Evolutionary conservation across 1,140 invertebrate species (phyloP), one percentile per base, ranked within the genome.

Genomic region (Bursaphelenchus mucronatus): DNA sequence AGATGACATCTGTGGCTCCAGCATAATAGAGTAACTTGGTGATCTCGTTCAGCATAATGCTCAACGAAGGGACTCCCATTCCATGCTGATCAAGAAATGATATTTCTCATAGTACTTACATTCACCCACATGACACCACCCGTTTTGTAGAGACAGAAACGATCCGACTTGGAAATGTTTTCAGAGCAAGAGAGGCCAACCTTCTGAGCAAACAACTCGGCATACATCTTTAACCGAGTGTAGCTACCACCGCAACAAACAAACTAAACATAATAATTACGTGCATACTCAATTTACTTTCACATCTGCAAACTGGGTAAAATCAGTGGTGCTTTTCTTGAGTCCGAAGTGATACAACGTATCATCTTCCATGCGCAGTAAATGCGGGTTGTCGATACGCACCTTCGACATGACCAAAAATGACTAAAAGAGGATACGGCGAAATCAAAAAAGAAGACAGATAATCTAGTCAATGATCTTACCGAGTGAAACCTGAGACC

Each of bases 241-340:
- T 91, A 90, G 13, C 92, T 95, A 9, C 94, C 95, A 53, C 94
- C 94, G 89, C 96, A 93, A 83, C 93, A 97, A 9, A 97, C 91
- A 83, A 96, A 97, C 92, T 95, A 83, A 61, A 83, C 79, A 68
- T 43, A 85, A 15, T 44, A 39, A 11, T 11, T 40, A 19, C 19
- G 11, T 0, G 5, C 8, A 9, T 40, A 17, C 30, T 39, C 52
- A 67, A 66, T 56, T 10, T 17, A 75, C 73, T 58, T 75, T 74
- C 43, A 76, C 65, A 55, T 76, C 72, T 0, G 56, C 46, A 62
- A 76, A 74, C 19, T 44, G 21, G 17, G 17, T 15, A 46, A 76
- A 67, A 55, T 74, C 46, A 15, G 50, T 55, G 43, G 63, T 44
- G 40, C 44, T 49, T 21, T 63, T 77, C 9, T 57, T 50, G 21